phyloP scores from a whole-genome alignment of 2,888 invertebrate species.

The Stenurella melanura region DNA sequence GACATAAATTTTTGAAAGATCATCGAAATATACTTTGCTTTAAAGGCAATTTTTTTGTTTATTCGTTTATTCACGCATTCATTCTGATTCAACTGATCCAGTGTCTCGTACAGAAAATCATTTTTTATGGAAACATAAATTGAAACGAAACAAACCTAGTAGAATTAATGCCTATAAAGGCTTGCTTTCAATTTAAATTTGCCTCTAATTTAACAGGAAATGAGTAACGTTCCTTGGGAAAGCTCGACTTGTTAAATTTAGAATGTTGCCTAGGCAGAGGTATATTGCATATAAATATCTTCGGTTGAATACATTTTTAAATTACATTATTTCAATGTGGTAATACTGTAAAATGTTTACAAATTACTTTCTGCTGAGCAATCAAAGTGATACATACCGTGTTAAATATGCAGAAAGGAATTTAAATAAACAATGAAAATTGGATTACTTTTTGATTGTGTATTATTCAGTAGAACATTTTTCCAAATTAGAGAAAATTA shows the following conservation, averaged over 20 bases:
- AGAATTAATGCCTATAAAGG: neutral
- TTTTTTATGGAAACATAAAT: neutral
- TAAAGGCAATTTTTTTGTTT: no score
- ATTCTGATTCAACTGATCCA: neutral
- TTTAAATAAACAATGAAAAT: neutral
- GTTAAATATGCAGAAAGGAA: neutral
- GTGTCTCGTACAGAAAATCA: neutral
- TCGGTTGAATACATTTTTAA: neutral
- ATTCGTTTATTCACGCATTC: no score
- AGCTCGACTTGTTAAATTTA: neutral
- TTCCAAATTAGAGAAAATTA: no score
- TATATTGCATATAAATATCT: neutral
- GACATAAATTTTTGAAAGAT: no score
- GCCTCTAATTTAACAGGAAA: neutral
- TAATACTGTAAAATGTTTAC: neutral
- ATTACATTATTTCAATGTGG: neutral
- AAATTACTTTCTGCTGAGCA: neutral
- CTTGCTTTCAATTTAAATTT: neutral
- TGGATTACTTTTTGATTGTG: neutral
- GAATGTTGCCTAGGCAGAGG: neutral
- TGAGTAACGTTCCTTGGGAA: no score
- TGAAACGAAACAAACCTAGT: neutral
- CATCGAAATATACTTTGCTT: no score
- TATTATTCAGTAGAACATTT: neutral
- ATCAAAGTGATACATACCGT: neutral